Base-by-base conservation (phyloP, 2,797 vertebrate genomes). In the Mus caroli region DNA sequence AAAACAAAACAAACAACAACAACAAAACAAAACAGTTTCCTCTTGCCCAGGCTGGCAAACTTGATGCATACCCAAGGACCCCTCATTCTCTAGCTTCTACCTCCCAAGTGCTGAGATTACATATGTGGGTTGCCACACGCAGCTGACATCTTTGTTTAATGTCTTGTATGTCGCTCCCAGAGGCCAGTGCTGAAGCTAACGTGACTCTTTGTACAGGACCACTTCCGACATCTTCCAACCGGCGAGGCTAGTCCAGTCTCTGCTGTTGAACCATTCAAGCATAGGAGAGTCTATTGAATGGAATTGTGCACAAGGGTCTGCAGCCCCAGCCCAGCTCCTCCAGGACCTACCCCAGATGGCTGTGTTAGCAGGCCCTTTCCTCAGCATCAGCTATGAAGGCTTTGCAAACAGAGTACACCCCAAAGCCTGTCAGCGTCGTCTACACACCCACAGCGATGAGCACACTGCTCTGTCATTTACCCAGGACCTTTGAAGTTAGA, bases 401-500 rank as follows among this genome's bases (percentile, higher is more conserved):
- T 84, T 97, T 96, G 96, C 97, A 97, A 97, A 96, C 94, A 98
- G 96, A 97, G 95, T 96, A 97, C 97, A 96, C 97, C 97, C 96
- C 93, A 91, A 93, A 94, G 96, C 97, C 98, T 98, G 98, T 98
- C 98, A 98, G 98, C 97, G 97, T 94, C 98, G 91, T 94, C 90
- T 97, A 98, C 98, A 97, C 97, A 96, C 96, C 97, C 69, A 6
- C 58, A 92, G 24, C 90, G 95, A 98, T 92, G 96, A 97, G 98
- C 96, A 95, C 93, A 96, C 96, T 97, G 97, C 97, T 96, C 98
- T 98, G 95, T 97, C 97, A 88, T 86, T 98, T 97, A 95, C 98
- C 97, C 98, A 97, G 97, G 96, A 97, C 98, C 97, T 98, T 97
- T 97, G 98, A 97, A 98, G 98, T 96, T 96, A 97, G 97, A 97